Conservation (phyloP, 2,797 vertebrate genomes). For the Petrocephalus sullivani region DNA sequence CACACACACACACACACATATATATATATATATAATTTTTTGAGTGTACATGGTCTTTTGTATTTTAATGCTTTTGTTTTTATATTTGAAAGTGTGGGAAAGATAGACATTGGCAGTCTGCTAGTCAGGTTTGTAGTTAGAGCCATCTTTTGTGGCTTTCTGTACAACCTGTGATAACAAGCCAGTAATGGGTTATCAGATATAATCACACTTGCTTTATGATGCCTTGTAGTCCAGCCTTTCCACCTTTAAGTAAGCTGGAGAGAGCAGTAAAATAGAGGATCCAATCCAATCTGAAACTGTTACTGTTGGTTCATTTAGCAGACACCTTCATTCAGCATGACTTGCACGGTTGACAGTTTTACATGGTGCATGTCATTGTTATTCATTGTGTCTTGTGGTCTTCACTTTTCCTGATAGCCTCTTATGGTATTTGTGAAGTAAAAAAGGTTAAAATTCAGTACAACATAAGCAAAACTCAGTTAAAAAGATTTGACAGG, state of each 20-base stretch:
- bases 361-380: neutral
- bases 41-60: neutral
- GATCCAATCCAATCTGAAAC: neutral
- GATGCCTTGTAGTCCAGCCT: conserved; percentile 37
- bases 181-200: conserved; percentile 38
- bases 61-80: neutral
- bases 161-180: neutral
- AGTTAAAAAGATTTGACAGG: neutral
- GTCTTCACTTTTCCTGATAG: neutral
- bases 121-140: conserved; percentile 4
- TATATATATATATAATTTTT: neutral
- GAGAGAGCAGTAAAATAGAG: neutral
- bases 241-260: neutral
- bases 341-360: neutral
- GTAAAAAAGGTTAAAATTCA: neutral
- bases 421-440: neutral
- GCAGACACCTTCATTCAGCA: neutral
- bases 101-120: neutral
- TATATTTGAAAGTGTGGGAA: neutral
- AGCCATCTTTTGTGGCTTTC: conserved; percentile 25
- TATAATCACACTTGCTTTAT: conserved; percentile 38
- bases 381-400: neutral
- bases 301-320: neutral
- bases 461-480: neutral
- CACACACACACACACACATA: too few species aligned